Percentiles rank a stretch among this genome's conserved stretches.
Conservation (phyloP, 2,888 invertebrate species). For the Tipula vernalis region DNA sequence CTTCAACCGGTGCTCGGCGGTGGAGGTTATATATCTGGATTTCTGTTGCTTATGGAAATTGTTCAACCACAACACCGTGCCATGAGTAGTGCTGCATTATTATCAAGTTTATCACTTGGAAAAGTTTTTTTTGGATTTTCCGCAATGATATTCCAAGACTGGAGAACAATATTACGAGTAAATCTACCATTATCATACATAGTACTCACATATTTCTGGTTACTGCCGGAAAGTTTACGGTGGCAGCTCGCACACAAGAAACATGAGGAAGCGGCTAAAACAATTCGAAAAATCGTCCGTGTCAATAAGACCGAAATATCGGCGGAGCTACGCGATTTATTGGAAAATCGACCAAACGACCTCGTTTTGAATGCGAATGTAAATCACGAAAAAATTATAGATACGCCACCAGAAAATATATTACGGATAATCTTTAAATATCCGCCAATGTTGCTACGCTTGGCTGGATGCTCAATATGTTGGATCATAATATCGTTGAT, state of each 20-base stretch:
- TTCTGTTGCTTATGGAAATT: not conserved
- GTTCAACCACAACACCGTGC: not conserved
- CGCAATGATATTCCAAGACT: not conserved
- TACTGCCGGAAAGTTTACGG: not conserved
- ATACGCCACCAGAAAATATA: not conserved
- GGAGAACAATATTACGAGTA: not conserved
- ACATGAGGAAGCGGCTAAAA: not conserved
- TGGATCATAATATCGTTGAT: not conserved
- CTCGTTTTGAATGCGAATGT: not conserved
- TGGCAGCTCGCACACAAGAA: not conserved
- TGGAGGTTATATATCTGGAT: not conserved
- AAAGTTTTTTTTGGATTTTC: not conserved
- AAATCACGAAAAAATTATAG: not conserved
- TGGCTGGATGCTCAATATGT: not conserved
- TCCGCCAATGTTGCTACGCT: not conserved
- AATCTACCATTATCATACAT: not conserved
- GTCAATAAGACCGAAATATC: not conserved
- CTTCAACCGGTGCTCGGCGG: not conserved
- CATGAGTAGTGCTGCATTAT: not conserved
- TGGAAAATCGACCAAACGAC: not conserved
- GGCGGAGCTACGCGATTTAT: not conserved
- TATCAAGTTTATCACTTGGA: not conserved
- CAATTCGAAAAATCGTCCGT: not conserved
- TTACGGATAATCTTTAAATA: not conserved
- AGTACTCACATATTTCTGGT: not conserved